Conservation (phyloP, 2,888 invertebrate genomes). For the Chelonus formosanus region DNA sequence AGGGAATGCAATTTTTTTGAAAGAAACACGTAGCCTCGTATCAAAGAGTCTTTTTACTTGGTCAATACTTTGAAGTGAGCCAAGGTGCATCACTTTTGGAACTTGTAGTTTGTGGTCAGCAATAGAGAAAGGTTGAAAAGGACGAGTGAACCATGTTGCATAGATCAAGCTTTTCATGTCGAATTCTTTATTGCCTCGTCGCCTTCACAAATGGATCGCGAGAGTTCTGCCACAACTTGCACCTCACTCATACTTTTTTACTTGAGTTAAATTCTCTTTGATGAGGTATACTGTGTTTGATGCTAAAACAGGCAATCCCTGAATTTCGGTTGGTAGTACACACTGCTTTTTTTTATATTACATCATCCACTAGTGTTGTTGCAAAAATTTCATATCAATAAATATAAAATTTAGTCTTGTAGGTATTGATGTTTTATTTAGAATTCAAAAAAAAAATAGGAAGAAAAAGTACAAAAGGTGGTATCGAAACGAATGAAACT, state of each 20-base stretch:
- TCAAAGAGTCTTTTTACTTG: constrained; percentile 16
- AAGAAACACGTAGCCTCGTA: constrained; percentile 3
- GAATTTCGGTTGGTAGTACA: too few relatives aligned
- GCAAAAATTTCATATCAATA: too few relatives aligned
- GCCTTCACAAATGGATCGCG: constrained; percentile 30
- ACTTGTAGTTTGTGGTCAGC: constrained; percentile 17
- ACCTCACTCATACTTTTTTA: constrained; percentile 24
- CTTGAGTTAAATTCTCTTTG: constrained; percentile 17
- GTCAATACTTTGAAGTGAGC: constrained; percentile 27
- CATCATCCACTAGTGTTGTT: neutral
- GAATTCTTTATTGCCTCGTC: constrained; percentile 34
- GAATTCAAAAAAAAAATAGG: neutral
- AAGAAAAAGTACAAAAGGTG: neutral
- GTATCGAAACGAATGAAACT: too few relatives aligned
- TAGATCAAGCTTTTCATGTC: constrained; percentile 33
- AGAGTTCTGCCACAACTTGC: constrained; percentile 20
- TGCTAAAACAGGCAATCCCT: constrained; percentile 8
- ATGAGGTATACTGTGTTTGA: constrained; percentile 22
- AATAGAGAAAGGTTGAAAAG: constrained; percentile 23
- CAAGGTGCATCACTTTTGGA: neutral
- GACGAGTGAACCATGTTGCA: constrained; percentile 19
- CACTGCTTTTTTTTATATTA: neutral
- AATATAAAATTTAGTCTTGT: neutral
- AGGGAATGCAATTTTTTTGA: neutral
- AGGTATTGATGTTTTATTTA: neutral